Evolutionary conservation across 2,113 vertebrate species (phyloP), one percentile per base, ranked within the genome.

Genomic region (Varanus salvator): DNA sequence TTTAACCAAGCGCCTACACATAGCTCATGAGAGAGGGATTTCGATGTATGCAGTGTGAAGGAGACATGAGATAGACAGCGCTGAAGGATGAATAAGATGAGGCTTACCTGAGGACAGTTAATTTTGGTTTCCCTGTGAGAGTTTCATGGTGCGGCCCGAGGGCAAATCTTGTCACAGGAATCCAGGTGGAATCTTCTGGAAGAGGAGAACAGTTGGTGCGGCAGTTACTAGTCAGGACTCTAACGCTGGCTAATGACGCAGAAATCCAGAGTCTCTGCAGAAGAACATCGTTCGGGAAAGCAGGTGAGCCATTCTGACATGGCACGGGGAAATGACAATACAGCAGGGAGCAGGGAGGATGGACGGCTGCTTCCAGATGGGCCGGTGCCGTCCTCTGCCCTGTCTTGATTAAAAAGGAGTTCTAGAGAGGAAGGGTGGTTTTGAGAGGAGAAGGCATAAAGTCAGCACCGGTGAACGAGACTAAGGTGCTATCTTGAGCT

Each of bases 151-250:
- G 4, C 31, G 12, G 11, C 25, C 19, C 25, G 4, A 44, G n/a
- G 44, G 14, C 27, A 44, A 72, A 72, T 21, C 27, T 44, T 57
- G 57, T 38, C n/a, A 29, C 38, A 12, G 78, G 69, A 66, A 72
- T 11, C 69, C 71, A 75, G 17, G 27, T 5, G 57, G 88, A 84
- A 89, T 44, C 54, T 84, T 89, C 88, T 84, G n/a, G 64, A 88
- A 87, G 57, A n/a, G 44, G 34, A 44, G n/a, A 50, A 66, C 80
- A n/a, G 69, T 76, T 84, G 81, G 80, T 21, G 29, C 29, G 88
- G 29, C 88, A 85, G 82, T 89, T 85, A 69, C 17, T 8, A 44
- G 66, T 8, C 66, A 68, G 57, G 82, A 23, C 21, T 8, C 54
- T 31, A 75, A 48, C 44, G 72, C 81, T 77, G 72, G 1, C 4